Evolutionary conservation across 2,888 invertebrate genomes (phyloP).

Genomic region (Dascillus cervinus): DNA sequence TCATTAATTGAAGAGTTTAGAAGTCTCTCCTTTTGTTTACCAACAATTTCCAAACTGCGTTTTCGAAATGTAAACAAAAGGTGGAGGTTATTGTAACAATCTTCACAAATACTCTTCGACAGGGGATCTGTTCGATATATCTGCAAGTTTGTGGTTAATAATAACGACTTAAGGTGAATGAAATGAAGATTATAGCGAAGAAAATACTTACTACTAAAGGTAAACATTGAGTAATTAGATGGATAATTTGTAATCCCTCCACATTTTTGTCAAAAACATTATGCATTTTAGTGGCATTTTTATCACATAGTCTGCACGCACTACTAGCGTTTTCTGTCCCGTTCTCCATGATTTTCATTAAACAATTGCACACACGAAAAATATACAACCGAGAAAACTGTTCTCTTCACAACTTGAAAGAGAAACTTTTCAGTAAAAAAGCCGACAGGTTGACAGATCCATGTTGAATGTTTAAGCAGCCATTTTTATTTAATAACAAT

Average conservation of each 20-base stretch:
- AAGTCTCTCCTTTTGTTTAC: slow-evolving; percentile 29
- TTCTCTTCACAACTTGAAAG: no score
- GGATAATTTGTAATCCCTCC: slow-evolving; percentile 36
- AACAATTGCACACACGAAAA: slow-evolving; percentile 6
- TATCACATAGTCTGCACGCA: slow-evolving; percentile 38
- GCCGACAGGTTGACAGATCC: slow-evolving; percentile 26
- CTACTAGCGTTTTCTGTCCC: no score
- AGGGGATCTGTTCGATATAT: slow-evolving; percentile 40
- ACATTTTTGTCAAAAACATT: slow-evolving; percentile 39
- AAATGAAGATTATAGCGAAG: slow-evolving; percentile 7
- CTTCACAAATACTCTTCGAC: slow-evolving; percentile 38
- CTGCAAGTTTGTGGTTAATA: slow-evolving; percentile 31
- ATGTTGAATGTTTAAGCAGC: slow-evolving; percentile 26
- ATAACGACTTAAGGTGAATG: slow-evolving; percentile 2
- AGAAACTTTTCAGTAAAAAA: slow-evolving; percentile 17
- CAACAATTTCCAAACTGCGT: slow-evolving; percentile 28
- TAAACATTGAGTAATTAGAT: slow-evolving; percentile 38
- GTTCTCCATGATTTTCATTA: slow-evolving; percentile 11
- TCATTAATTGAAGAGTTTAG: slow-evolving; percentile 15
- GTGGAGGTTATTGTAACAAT: slow-evolving; percentile 32
- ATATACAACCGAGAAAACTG: slow-evolving; percentile 4
- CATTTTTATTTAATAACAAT: slow-evolving; percentile 30
- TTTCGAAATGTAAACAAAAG: slow-evolving; percentile 31
- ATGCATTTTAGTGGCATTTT: slow-evolving; percentile 28
- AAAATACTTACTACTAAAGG: slow-evolving; percentile 36